phyloP scores from a whole-genome alignment of 1,140 invertebrate species.

The Mycetomoellerius zeteki region DNA sequence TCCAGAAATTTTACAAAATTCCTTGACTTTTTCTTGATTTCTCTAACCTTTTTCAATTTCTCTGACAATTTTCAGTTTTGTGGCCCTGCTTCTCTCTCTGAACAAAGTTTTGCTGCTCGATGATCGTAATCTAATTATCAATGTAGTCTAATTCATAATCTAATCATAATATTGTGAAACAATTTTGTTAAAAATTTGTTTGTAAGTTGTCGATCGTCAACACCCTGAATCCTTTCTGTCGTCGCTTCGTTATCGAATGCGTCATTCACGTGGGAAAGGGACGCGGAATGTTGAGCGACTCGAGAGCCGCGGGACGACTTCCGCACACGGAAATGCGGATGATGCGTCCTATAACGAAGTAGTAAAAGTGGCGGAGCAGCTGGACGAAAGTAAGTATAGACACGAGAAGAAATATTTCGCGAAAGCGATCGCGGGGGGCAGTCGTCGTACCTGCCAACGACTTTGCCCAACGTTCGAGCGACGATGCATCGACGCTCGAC shows the following conservation, averaged over 20 bases:
- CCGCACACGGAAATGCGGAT: slow-evolving; percentile 18
- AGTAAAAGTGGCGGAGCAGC: slow-evolving; percentile 28
- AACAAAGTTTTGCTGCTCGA: background rate
- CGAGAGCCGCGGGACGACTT: slow-evolving; percentile 47
- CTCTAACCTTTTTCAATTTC: too few species aligned
- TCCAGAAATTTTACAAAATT: too few species aligned
- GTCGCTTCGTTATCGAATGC: background rate
- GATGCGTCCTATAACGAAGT: slow-evolving; percentile 11
- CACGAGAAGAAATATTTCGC: slow-evolving; percentile 50
- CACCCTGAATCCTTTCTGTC: background rate
- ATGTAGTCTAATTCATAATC: too few species aligned
- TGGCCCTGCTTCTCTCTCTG: background rate
- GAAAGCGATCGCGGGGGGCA: slow-evolving; percentile 32
- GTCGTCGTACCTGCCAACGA: slow-evolving; percentile 49
- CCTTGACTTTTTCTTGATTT: too few species aligned
- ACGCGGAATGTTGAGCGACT: slow-evolving; percentile 29
- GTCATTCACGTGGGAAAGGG: slow-evolving; percentile 29
- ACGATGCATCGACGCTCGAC: slow-evolving; percentile 13
- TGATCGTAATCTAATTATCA: background rate
- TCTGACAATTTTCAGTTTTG: too few species aligned
- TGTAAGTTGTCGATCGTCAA: background rate
- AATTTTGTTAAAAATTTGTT: background rate
- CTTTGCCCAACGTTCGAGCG: slow-evolving; percentile 12
- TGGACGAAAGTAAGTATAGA: slow-evolving; percentile 51
- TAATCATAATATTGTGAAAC: background rate